These are phyloP conservation scores for Halcyon leucocephala DNA, from an alignment of 2,797 vertebrate genomes.

Conservation along the genomic window DNA sequence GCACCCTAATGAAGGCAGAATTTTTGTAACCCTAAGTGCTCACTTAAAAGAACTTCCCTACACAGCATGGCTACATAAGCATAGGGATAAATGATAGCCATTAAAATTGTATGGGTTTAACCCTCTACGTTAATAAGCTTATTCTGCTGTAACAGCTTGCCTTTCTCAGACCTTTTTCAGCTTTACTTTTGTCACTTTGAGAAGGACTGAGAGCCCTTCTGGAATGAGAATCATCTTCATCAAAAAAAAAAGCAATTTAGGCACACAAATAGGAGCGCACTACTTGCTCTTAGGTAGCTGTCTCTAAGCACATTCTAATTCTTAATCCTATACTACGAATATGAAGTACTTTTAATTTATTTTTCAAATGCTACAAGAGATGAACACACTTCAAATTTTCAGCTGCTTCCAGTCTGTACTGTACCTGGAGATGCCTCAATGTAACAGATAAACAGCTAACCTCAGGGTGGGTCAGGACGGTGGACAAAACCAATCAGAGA, in stretches of 20 bases:
- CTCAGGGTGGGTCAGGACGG: background rate
- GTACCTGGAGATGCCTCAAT: background rate
- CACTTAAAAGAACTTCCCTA: constrained; percentile 31
- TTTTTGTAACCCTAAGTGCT: constrained; percentile 31
- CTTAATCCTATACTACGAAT: background rate
- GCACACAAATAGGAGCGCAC: background rate
- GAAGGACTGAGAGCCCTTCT: background rate
- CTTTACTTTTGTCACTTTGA: constrained; percentile 22
- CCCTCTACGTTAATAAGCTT: background rate
- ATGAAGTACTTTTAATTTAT: background rate
- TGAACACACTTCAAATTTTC: background rate
- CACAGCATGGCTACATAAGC: background rate
- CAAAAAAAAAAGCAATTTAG: background rate
- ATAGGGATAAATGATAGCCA: constrained; percentile 12
- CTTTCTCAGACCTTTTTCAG: constrained; percentile 16
- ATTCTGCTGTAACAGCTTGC: background rate
- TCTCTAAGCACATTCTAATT: background rate
- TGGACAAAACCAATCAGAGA: background rate
- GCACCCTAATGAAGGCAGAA: constrained; percentile 30
- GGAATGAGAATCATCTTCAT: background rate
- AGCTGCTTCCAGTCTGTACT: background rate
- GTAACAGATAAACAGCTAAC: background rate
- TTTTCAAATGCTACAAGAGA: background rate
- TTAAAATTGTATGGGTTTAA: constrained; percentile 19
- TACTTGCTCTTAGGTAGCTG: background rate